A percentile compares a stretch with the other conserved stretches of the same genome.
Evolutionary conservation across 2,888 invertebrate species (phyloP).

Genomic region (Pachydiplax longipennis): DNA sequence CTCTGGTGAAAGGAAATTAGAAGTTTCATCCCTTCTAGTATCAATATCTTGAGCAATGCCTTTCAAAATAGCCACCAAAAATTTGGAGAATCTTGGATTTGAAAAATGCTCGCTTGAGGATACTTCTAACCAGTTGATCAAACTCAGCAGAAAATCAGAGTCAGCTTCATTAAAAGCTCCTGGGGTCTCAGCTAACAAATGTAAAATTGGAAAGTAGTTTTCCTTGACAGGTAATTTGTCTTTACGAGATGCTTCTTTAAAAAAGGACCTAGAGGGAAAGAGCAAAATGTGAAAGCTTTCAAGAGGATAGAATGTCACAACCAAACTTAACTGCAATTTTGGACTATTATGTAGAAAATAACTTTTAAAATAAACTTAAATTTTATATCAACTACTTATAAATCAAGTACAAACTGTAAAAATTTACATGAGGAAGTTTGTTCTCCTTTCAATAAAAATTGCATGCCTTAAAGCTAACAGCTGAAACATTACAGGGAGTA

Average conservation of each 20-base stretch:
- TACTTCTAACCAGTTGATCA: constrained; percentile 2
- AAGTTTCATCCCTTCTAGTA: not conserved
- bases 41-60: constrained; percentile 7
- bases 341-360: too few relatives aligned
- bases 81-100: not conserved
- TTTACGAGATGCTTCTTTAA: not conserved
- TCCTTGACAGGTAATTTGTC: not conserved
- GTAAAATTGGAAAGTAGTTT: not conserved
- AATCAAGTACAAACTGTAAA: too few relatives aligned
- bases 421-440: too few relatives aligned
- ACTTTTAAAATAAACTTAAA: too few relatives aligned
- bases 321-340: too few relatives aligned
- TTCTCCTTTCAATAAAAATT: too few relatives aligned
- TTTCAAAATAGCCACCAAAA: constrained; percentile 4
- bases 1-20: not conserved
- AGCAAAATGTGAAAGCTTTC: too few relatives aligned
- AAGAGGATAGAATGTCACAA: too few relatives aligned
- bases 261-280: not conserved
- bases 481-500: too few relatives aligned
- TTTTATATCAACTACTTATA: too few relatives aligned
- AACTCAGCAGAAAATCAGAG: not conserved
- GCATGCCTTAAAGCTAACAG: too few relatives aligned
- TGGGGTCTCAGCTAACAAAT: not conserved
- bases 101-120: not conserved
- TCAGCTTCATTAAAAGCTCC: constrained; percentile 7